Evolutionary conservation across 2,888 invertebrate species (phyloP).

Genomic region (Tenthredo notha): DNA sequence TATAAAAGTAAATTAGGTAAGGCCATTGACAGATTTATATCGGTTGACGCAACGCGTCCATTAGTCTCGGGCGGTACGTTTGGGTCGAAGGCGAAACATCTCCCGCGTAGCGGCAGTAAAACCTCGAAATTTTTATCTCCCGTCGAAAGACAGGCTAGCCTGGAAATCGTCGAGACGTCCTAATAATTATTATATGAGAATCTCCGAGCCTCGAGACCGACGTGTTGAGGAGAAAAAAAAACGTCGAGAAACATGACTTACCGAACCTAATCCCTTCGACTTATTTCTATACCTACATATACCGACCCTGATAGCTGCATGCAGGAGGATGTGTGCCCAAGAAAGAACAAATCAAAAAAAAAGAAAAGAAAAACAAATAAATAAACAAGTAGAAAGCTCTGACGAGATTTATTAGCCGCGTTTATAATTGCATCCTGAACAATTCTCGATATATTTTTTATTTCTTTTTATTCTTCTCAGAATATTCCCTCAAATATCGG

Average conservation of each 20-base stretch:
- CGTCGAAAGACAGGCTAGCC: constrained; percentile 55
- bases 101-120: constrained; percentile 54
- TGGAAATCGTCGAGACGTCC: constrained; percentile 55
- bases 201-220: background rate
- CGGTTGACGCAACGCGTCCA: constrained; percentile 52
- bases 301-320: constrained; percentile 26
- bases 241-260: constrained; percentile 29
- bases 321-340: constrained; percentile 4
- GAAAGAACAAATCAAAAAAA: background rate
- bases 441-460: background rate
- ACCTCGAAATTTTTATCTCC: constrained; percentile 59
- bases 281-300: constrained; percentile 25
- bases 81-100: constrained; percentile 53
- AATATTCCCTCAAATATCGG: background rate
- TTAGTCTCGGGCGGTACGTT: constrained; percentile 53
- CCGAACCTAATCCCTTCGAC: constrained; percentile 39
- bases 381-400: background rate
- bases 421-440: constrained; percentile 34
- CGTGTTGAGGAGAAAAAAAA: constrained; percentile 16
- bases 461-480: background rate
- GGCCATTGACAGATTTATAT: constrained; percentile 60
- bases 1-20: constrained; percentile 57
- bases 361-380: background rate
- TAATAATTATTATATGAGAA: constrained; percentile 53
- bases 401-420: constrained; percentile 22